These are phyloP conservation scores for Apostichopus californicus DNA, from an alignment of 35 echinoderm and acorn worm species.

Conservation along the genomic window DNA sequence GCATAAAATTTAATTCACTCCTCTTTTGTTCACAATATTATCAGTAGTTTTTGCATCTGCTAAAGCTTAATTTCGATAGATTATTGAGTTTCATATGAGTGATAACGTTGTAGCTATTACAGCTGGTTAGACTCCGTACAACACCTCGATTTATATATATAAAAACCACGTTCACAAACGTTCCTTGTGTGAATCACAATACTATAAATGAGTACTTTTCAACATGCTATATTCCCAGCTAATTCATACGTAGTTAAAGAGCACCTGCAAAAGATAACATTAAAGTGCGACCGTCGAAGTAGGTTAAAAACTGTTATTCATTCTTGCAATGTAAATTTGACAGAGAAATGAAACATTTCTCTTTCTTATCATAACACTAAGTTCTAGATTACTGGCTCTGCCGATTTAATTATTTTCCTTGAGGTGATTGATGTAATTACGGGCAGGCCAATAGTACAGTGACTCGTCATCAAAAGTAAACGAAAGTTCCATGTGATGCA, in stretches of 20 bases:
- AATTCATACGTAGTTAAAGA: neutral
- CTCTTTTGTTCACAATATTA: too few species aligned
- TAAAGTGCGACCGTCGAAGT: neutral
- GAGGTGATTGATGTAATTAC: neutral
- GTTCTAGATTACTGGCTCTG: conserved; percentile 30
- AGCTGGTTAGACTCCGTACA: too few species aligned
- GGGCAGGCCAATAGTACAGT: too few species aligned
- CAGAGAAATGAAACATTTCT: neutral
- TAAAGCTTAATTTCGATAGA: too few species aligned
- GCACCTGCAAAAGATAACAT: neutral
- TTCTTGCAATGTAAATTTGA: neutral
- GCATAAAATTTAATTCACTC: too few species aligned
- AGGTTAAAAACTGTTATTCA: conserved; percentile 7
- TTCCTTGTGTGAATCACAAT: neutral
- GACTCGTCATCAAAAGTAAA: too few species aligned
- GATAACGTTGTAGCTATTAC: too few species aligned
- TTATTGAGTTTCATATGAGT: too few species aligned
- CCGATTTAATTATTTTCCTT: conserved; percentile 8
- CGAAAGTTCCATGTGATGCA: too few species aligned
- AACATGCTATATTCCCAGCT: neutral
- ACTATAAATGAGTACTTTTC: neutral
- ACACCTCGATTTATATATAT: too few species aligned
- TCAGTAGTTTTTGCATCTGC: too few species aligned
- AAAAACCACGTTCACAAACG: too few species aligned
- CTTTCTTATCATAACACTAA: conserved; percentile 24